Conservation (phyloP, 2,113 vertebrate species). For the Boleophthalmus pectinirostris region DNA sequence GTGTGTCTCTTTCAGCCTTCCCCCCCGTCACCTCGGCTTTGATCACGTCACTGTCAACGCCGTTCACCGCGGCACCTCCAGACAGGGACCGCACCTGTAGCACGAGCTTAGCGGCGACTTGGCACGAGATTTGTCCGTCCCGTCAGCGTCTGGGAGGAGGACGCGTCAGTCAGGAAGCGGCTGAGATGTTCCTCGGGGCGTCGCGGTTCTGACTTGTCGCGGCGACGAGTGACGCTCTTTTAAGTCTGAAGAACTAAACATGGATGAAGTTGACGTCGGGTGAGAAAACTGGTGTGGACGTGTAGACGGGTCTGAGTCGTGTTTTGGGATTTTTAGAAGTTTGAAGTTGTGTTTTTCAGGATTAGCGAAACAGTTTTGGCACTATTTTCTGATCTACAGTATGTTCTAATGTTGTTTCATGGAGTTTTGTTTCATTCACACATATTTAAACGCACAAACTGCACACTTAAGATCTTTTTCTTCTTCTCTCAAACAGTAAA, state of each 20-base stretch:
- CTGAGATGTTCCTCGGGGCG: conserved; percentile 15
- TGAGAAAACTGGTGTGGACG: conserved; percentile 21
- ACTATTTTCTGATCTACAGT: too few species aligned
- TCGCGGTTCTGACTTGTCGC: conserved; percentile 13
- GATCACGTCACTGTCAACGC: conserved; percentile 69
- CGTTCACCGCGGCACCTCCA: conserved; percentile 60
- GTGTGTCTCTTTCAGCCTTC: conserved; percentile 55
- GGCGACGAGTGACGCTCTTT: conserved; percentile 32
- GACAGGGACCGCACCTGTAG: conserved; percentile 14
- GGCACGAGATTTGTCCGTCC: conserved; percentile 47
- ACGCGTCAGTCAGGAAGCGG: conserved; percentile 18
- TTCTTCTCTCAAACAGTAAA: too few species aligned
- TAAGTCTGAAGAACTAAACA: background rate
- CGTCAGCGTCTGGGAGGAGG: conserved; percentile 39
- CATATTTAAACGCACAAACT: too few species aligned
- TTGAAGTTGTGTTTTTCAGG: too few species aligned
- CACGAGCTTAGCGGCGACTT: conserved; percentile 38
- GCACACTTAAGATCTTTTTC: too few species aligned
- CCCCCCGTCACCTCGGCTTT: conserved; percentile 49
- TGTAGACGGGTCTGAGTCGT: conserved; percentile 31
- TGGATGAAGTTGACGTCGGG: conserved; percentile 18
- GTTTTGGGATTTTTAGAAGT: too few species aligned
- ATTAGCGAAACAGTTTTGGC: too few species aligned
- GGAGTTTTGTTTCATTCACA: too few species aligned
- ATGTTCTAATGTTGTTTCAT: too few species aligned